Evolutionary conservation across 2,888 invertebrate species (phyloP).

Genomic region (Acanthopleura granulata): DNA sequence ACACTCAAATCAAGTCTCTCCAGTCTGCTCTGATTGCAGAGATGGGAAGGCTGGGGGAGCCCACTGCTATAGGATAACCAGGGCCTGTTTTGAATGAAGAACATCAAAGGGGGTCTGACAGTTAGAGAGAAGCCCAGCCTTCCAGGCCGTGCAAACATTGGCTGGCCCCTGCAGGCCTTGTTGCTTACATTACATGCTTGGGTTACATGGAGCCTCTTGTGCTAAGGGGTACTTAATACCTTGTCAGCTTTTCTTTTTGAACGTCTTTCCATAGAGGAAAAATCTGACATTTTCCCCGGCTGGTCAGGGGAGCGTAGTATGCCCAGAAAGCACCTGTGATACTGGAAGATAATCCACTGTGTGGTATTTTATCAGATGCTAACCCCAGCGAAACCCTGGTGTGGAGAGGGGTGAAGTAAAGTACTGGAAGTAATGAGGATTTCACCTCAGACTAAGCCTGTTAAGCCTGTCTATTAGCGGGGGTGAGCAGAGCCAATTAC

Average conservation of each 20-base stretch:
- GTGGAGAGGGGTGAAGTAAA: too few species aligned
- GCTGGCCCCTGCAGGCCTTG: slow-evolving; percentile 11
- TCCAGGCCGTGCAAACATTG: slow-evolving; percentile 4
- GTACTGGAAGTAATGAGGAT: too few species aligned
- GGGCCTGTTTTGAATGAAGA: background rate
- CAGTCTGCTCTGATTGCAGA: slow-evolving; percentile 12
- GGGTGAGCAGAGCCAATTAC: too few species aligned
- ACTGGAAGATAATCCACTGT: too few species aligned
- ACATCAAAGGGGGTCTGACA: slow-evolving; percentile 3
- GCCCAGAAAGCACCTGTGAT: too few species aligned
- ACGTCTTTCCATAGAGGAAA: too few species aligned
- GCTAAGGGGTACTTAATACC: slow-evolving; percentile 5
- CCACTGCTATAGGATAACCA: background rate
- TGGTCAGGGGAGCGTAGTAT: too few species aligned
- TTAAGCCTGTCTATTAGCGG: too few species aligned
- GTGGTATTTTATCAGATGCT: too few species aligned
- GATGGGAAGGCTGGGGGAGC: background rate
- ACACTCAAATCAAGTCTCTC: slow-evolving; percentile 9
- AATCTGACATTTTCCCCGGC: too few species aligned
- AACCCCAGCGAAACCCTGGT: too few species aligned
- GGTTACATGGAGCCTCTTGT: slow-evolving; percentile 4
- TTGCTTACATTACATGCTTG: slow-evolving; percentile 16
- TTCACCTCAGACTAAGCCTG: too few species aligned
- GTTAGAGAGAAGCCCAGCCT: slow-evolving; percentile 11
- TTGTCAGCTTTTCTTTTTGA: slow-evolving; percentile 4